These are phyloP conservation scores for Berghia stephanieae DNA, from an alignment of 1,140 invertebrate species.

Conservation along the genomic window DNA sequence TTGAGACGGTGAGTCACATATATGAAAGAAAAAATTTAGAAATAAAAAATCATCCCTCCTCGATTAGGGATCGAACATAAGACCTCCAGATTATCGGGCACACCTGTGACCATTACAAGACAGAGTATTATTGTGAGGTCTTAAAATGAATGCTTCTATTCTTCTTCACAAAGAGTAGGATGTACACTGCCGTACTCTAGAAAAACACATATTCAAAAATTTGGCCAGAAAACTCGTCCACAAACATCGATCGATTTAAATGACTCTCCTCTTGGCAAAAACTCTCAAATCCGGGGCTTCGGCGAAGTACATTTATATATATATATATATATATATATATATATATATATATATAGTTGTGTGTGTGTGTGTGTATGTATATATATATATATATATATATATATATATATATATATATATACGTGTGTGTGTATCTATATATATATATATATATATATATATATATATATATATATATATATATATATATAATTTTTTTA, in stretches of 20 bases:
- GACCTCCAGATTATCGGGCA: not conserved
- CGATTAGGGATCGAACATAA: not conserved
- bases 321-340: not conserved
- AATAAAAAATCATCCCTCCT: not conserved
- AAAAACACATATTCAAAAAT: no score
- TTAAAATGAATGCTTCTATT: not conserved
- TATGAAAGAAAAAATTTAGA: not conserved
- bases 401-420: conserved; percentile 3
- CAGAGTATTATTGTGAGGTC: not conserved
- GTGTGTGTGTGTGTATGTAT: not conserved
- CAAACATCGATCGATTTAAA: no score
- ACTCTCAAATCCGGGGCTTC: no score
- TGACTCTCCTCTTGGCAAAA: no score
- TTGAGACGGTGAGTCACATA: no score
- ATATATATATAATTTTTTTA: not conserved
- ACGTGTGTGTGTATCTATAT: no score
- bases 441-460: not conserved
- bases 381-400: not conserved
- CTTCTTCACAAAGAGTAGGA: no score
- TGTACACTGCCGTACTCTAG: no score
- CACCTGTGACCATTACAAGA: not conserved
- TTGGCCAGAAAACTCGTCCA: no score
- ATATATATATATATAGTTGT: no score
- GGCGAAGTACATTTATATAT: no score
- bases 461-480: not conserved